Base-by-base conservation (phyloP, 2,113 vertebrate genomes). In the Octodon degus region DNA sequence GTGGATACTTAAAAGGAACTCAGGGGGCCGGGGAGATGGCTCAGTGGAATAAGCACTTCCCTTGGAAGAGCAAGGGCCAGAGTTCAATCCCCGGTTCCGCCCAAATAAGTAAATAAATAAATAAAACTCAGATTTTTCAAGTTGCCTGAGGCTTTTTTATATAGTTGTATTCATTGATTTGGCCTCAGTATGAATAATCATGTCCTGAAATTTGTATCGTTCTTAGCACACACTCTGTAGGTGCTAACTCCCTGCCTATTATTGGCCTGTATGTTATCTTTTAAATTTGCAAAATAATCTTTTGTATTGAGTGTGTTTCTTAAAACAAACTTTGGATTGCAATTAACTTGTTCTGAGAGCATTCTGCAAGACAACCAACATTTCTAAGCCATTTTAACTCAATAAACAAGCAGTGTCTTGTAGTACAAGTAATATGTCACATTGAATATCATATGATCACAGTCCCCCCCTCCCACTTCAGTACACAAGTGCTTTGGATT, bases 241-340 rank as follows among this genome's bases (percentile, higher is more conserved):
- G 32, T 81, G 3, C 16, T 19, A 25, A 94, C 43, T 86, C 62
- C 34, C 60, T 24, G 79, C 12, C 30, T 53, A 10, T 70, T 87
- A 27, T 80, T 25, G 24, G 13, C 65, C 16, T 89, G 77, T 96
- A 19, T 25, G 91, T 62, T 25, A 63, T 40, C 20, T 32, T 62
- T 93, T 70, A 86, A 94, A 93, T 77, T 86, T 93, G 30, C 32
- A 77, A 58, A 70, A n/a, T 76, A 19, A 60, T 58, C 19, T 90
- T 93, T 40, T 93, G 88, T 89, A 27, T 65, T 90, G 40, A 5
- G 9, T 43, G 30, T 55, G 77, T 96, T 94, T 77, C 43, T 77
- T 77, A 77, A 47, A 25, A 77, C 25, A 77, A 76, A 27, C 43
- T 43, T 77, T 77, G 25, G 25, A 27, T 77, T 77, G 43, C 6